These are phyloP conservation scores for Papilio polytes DNA, from an alignment of 1,140 invertebrate genomes.

Conservation along the genomic window DNA sequence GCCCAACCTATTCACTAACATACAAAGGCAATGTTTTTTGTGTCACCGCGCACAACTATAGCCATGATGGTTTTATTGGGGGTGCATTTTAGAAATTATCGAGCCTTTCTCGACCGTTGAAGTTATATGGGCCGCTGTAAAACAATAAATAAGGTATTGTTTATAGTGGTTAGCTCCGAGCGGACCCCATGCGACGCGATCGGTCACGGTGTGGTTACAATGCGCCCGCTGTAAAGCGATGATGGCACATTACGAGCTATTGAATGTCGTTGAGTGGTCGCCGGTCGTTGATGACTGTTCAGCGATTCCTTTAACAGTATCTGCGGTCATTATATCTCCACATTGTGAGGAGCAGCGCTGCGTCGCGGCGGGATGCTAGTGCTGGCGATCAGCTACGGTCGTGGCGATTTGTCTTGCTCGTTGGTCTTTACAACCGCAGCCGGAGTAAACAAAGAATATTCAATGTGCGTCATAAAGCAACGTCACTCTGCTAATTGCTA, in stretches of 20 bases:
- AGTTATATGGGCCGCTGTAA: conserved; percentile 76
- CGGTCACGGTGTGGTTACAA: conserved; percentile 59
- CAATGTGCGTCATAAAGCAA: conserved; percentile 2
- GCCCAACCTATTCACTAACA: conserved; percentile 71
- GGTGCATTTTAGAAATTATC: conserved; percentile 71
- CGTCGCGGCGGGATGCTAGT: conserved; percentile 30
- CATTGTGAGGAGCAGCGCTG: conserved; percentile 62
- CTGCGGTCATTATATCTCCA: conserved; percentile 43
- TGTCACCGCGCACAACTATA: conserved; percentile 48
- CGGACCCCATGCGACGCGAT: conserved; percentile 65
- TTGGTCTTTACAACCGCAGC: conserved; percentile 10
- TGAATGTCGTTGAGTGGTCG: conserved; percentile 56
- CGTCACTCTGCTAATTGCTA: conserved; percentile 14
- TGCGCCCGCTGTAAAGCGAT: conserved; percentile 59
- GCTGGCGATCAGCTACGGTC: background rate
- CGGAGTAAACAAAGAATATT: conserved; percentile 10
- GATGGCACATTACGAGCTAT: conserved; percentile 64
- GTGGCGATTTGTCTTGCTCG: conserved; percentile 45
- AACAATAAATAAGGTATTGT: conserved; percentile 79
- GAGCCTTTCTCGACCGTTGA: conserved; percentile 57
- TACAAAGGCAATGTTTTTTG: conserved; percentile 69
- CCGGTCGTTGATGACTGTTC: conserved; percentile 54
- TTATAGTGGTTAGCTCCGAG: conserved; percentile 59
- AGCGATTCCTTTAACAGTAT: conserved; percentile 60
- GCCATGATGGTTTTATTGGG: conserved; percentile 77